Evolutionary conservation across 2,888 invertebrate species (phyloP), one percentile per base, ranked within the genome.

Genomic region (Stenchaetothrips biformis): DNA sequence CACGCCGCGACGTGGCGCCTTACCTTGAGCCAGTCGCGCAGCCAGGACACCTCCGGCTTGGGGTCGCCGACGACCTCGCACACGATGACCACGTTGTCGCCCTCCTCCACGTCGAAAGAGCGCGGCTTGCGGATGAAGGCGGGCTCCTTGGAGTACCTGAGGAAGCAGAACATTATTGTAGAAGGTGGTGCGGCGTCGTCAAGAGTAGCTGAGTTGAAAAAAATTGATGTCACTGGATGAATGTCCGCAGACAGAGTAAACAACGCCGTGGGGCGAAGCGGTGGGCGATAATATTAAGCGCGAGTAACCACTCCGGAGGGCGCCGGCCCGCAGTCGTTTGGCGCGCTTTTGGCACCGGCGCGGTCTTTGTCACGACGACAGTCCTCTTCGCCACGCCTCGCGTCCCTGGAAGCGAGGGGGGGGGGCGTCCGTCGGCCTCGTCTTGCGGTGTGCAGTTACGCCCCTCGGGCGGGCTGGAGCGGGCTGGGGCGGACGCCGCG

Each of bases 11-110:
- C 25, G 8, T 25, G 11, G 25, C 13, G 27, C 85, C 89, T 89
- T 88, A 95, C 95, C 91, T 94, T 95, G 49, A 95, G 88, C 87
- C 94, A 94, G 87, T 96, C 96, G 84, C 96, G 89, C 2, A 95
- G 89, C 96, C 96, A 96, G 83, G 93, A 90, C 21, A 96, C 94
- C 84, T 95, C 94, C 37, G 96, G 95, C 85, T 94, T 94, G 0
- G 96, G 96, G 87, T 95, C 94, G 0, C 95, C 96, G 62, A 94
- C 92, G 27, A 97, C 95, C 86, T 96, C 95, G 84, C 96, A 97
- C 82, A 92, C 89, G 83, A 97, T 94, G 80, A 94, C 92, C 80
- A 97, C 94, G 25, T 93, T 93, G 85, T 95, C 95, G 0, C 95
- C 96, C 86, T 96, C 96, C 48, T 90, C 90, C 0, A 95, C 95